Percentiles rank a stretch among this genome's conserved stretches.
phyloP scores from a whole-genome alignment of 2,888 invertebrate species.

The Coelinius sp. region DNA sequence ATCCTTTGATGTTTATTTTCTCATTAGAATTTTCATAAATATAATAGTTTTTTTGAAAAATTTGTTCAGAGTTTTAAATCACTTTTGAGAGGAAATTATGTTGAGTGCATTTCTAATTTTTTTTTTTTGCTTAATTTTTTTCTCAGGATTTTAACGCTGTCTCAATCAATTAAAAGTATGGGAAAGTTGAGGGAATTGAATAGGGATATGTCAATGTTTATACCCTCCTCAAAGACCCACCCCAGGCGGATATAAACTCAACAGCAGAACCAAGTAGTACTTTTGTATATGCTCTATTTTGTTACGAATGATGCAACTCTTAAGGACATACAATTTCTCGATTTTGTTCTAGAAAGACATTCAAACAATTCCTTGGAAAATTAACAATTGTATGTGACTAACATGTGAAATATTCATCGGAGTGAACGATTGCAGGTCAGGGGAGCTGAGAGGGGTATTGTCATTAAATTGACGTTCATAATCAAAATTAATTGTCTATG shows the following conservation, averaged over 20 bases:
- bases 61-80: no score
- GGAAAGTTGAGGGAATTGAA: no score
- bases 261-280: background rate
- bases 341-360: background rate
- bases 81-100: no score
- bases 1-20: background rate
- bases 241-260: background rate
- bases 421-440: background rate
- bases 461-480: background rate
- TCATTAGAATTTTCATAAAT: background rate
- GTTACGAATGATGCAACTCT: background rate
- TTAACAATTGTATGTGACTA: background rate
- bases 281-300: constrained; percentile 1
- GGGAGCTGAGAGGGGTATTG: background rate
- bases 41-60: background rate
- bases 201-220: no score
- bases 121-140: no score
- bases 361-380: background rate
- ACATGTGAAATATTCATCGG: background rate
- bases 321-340: background rate
- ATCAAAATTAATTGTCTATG: no score
- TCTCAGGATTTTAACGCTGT: no score
- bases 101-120: no score
- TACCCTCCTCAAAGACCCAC: background rate
- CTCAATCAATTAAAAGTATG: background rate